Percentiles rank a stretch among this genome's conserved stretches.
Evolutionary conservation across 2,797 vertebrate species (phyloP).

Genomic region (Pseudomugil tenellus): DNA sequence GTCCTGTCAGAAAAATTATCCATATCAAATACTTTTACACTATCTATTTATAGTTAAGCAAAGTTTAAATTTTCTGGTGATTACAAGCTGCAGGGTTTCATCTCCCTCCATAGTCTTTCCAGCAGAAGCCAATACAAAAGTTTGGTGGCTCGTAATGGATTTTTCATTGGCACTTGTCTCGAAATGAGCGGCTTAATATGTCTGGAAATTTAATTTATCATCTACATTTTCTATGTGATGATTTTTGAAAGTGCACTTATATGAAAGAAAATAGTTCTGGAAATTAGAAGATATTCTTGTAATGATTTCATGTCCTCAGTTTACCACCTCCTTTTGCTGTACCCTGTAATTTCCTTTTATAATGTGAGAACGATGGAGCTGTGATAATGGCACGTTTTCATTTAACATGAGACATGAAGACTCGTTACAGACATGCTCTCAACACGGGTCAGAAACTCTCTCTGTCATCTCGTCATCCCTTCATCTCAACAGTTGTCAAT

Average conservation of each 20-base stretch:
- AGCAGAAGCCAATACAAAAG: conserved; percentile 44
- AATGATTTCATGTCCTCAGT: conserved; percentile 47
- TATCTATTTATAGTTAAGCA: conserved; percentile 60
- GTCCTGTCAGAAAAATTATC: conserved; percentile 73
- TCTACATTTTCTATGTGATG: conserved; percentile 7
- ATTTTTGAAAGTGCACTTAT: conserved; percentile 35
- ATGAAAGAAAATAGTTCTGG: conserved; percentile 49
- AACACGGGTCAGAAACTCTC: conserved; percentile 45
- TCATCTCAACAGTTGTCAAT: conserved; percentile 65
- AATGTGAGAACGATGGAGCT: conserved; percentile 69
- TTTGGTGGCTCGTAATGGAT: conserved; percentile 59
- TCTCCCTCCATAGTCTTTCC: conserved; percentile 47
- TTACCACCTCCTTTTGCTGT: conserved; percentile 17
- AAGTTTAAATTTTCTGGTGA: conserved; percentile 62
- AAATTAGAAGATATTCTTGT: conserved; percentile 56
- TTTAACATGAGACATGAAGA: conserved; percentile 63
- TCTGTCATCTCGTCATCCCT: conserved; percentile 50
- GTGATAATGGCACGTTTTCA: conserved; percentile 72
- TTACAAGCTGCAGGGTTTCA: conserved; percentile 56
- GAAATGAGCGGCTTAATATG: conserved; percentile 38
- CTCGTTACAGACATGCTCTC: conserved; percentile 69
- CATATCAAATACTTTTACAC: conserved; percentile 52
- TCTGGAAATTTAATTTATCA: conserved; percentile 58
- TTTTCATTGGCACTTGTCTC: conserved; percentile 30
- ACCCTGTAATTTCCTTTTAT: conserved; percentile 69